Base-by-base conservation (phyloP, 2,888 invertebrate species). In the Nineta flava region DNA sequence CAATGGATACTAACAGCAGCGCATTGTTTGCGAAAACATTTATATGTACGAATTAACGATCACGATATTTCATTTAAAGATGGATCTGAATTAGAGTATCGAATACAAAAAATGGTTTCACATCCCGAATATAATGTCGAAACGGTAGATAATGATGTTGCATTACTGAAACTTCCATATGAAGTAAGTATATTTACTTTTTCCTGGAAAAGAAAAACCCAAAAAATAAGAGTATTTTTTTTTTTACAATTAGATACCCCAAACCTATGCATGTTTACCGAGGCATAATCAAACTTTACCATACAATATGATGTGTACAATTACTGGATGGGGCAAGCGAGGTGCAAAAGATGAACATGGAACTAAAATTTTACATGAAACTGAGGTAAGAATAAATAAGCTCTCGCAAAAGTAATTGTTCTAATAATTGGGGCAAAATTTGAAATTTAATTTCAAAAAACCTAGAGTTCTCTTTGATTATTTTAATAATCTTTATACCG, bases 281-380 rank as follows among this genome's bases (percentile, higher is more conserved):
- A 69, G 71, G n/a, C 74, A 79, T 2, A 72, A 71, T 48, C 81
- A 83, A 59, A 70, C 76, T 0, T 68, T 87, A 50, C 77, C 83
- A 0, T 70, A 75, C 4, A 67, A 77, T 69, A 67, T 79, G 65
- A 26, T 78, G 31, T 94, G 93, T 62, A 82, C 84, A 2, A 91
- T 93, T 53, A 79, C 93, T 52, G 95, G 95, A 1, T 95, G 94
- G 94, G 94, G 94, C 15, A 92, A 93, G 68, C 74, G 81, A 49
- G 73, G 79, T 42, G 75, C 81, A 47, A 78, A 78, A 1, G 86
- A 90, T 59, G 74, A 80, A 7, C 82, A 81, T 57, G 94, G 94
- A 12, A 85, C 90, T 0, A 79, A 83, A 57, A 73, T 86, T 10
- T 71, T 95, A 17, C 88, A 90, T 57, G 91, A 95, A 68, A 92